Base-by-base conservation (phyloP, 2,797 vertebrate genomes). In the Epinephelus awoara region DNA sequence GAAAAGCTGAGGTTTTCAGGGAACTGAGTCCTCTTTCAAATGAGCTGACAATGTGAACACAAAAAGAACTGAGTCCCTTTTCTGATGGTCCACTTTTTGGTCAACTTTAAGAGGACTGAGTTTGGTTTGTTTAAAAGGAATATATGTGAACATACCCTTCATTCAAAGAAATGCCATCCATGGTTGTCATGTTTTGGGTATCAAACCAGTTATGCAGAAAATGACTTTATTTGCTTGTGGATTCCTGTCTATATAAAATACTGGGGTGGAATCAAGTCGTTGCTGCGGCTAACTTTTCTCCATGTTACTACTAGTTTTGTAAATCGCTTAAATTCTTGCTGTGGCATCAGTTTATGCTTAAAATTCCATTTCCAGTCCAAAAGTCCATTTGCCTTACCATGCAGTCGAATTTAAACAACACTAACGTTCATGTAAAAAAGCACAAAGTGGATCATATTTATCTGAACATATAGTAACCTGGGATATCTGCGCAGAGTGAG, bases 401-500 rank as follows among this genome's bases (percentile, higher is more conserved):
- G 11, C 25, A 18, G n/a, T n/a, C 52, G 1, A 12, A 29, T 29
- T 14, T 46, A 6, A 66, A 58, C 10, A 44, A 12, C 25, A 46
- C n/a, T n/a, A 13, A 72, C 6, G 58, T 62, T 8, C 19, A 11
- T 50, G 12, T 47, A 6, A 76, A 38, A 34, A 62, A 19, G 49
- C 18, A 65, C 6, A 42, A 68, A 56, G 58, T 25, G 15, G 13
- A 29, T 55, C 11, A 40, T 67, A 27, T 50, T 57, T 21, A 18
- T 54, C 23, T 80, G 17, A 68, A 49, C 13, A n/a, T 67, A 9
- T 58, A 18, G 12, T 29, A 2, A 92, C 98, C 97, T 97, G 17
- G 97, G 96, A 79, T 96, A 95, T 85, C 87, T 96, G 62, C 91
- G 96, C 42, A 98, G 91, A 91, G 97, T 96, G 66, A 99, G 94